These are phyloP conservation scores for Ochotona curzoniae DNA, from an alignment of 2,113 vertebrate species.

Conservation along the genomic window DNA sequence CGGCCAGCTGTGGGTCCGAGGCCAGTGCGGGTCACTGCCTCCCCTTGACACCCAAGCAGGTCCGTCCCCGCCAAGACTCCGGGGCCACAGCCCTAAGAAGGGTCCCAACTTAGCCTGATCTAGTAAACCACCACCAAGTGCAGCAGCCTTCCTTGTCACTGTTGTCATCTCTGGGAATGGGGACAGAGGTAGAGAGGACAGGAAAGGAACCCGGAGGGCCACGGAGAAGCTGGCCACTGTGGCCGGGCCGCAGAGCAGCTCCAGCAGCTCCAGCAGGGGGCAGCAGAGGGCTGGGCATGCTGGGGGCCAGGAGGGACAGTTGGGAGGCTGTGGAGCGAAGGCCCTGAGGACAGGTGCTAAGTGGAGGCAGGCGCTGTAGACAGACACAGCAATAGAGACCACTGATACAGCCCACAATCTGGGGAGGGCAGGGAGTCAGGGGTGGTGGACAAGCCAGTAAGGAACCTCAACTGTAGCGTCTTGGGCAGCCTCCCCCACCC, in stretches of 20 bases:
- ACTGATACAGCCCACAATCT: background rate
- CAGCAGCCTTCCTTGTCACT: background rate
- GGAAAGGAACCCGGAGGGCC: background rate
- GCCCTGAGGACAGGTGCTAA: too few species aligned
- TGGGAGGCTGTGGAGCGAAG: background rate
- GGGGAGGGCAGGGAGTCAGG: background rate
- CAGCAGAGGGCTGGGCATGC: conserved; percentile 68
- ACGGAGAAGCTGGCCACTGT: conserved; percentile 55
- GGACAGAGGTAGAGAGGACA: conserved; percentile 51
- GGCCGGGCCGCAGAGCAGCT: accelerated
- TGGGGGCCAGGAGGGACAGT: background rate
- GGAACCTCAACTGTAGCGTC: background rate
- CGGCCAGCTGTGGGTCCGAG: conserved; percentile 32
- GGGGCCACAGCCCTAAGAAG: background rate
- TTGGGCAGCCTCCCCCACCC: background rate
- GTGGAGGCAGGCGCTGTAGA: too few species aligned
- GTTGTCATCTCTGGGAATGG: background rate
- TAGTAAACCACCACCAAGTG: conserved; percentile 35
- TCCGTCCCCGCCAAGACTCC: background rate
- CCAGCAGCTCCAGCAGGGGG: conserved; percentile 53
- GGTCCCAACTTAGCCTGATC: conserved; percentile 30
- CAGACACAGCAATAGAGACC: too few species aligned
- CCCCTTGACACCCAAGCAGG: background rate
- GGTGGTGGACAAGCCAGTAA: background rate
- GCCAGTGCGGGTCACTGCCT: background rate